Evolutionary conservation across 2,797 vertebrate genomes (phyloP).

Genomic region (Allochrocebus solatus): DNA sequence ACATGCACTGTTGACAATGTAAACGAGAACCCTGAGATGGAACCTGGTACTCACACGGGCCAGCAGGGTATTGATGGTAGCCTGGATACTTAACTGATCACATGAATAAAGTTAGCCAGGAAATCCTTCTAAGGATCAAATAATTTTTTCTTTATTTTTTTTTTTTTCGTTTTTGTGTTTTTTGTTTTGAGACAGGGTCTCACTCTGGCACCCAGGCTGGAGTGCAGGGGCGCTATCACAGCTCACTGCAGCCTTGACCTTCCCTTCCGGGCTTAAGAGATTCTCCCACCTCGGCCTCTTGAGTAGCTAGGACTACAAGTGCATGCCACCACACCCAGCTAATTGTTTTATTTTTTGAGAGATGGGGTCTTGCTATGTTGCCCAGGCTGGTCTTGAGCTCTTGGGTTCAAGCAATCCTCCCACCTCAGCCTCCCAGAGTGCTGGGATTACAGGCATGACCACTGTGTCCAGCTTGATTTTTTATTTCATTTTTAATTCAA

Average conservation of each 20-base stretch:
- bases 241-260: neutral
- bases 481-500: slow-evolving; percentile 37
- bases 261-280: neutral
- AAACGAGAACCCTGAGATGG: neutral
- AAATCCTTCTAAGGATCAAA: slow-evolving; percentile 13
- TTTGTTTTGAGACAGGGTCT: neutral
- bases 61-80: neutral
- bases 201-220: neutral
- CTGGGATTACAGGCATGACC: neutral
- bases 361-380: neutral
- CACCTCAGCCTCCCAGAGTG: neutral
- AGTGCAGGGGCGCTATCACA: neutral
- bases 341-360: neutral
- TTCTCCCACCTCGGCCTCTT: neutral
- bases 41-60: neutral
- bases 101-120: neutral
- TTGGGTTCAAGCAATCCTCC: neutral
- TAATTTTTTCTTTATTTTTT: neutral
- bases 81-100: neutral
- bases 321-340: neutral
- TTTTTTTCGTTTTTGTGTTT: neutral
- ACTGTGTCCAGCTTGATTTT: neutral
- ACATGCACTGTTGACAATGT: neutral
- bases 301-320: neutral
- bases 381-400: neutral